These are phyloP conservation scores for Melanostoma scalare DNA, from an alignment of 2,888 invertebrate species.

Conservation along the genomic window DNA sequence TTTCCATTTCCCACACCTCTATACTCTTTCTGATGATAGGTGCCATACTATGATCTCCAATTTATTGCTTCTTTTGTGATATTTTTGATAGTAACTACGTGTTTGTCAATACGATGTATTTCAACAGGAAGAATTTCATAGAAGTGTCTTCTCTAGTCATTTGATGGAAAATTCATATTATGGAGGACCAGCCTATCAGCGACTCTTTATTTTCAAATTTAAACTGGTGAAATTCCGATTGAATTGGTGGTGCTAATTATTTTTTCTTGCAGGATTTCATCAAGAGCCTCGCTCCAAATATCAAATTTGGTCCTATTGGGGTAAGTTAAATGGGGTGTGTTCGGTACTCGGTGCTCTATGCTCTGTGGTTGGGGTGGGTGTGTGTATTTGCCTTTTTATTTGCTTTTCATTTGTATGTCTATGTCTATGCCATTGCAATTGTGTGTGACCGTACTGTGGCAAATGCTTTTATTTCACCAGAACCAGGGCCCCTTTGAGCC, in stretches of 20 bases:
- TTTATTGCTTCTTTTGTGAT: slow-evolving; percentile 47
- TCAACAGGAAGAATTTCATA: too few relatives aligned
- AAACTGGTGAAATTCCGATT: too few relatives aligned
- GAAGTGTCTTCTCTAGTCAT: too few relatives aligned
- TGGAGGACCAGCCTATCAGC: too few relatives aligned
- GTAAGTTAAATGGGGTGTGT: not conserved
- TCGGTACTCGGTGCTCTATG: not conserved
- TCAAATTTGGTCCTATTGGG: slow-evolving; percentile 34
- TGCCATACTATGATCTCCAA: slow-evolving; percentile 59
- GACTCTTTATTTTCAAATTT: too few relatives aligned
- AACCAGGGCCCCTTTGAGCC: not conserved
- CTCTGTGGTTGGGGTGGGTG: too few relatives aligned
- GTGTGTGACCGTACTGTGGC: slow-evolving; percentile 52
- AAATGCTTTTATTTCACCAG: slow-evolving; percentile 5
- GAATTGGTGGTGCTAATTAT: slow-evolving; percentile 53
- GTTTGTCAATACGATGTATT: too few relatives aligned
- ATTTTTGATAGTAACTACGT: not conserved
- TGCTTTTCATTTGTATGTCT: slow-evolving; percentile 52
- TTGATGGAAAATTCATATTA: too few relatives aligned
- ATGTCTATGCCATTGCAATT: slow-evolving; percentile 44
- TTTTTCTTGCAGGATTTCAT: slow-evolving; percentile 48
- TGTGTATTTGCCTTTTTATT: slow-evolving; percentile 37
- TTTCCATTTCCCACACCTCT: not conserved
- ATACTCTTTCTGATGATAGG: slow-evolving; percentile 47
- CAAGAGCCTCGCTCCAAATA: slow-evolving; percentile 44